These are phyloP conservation scores for Canis aureus DNA, from an alignment of 2,113 vertebrate genomes.

Conservation along the genomic window DNA sequence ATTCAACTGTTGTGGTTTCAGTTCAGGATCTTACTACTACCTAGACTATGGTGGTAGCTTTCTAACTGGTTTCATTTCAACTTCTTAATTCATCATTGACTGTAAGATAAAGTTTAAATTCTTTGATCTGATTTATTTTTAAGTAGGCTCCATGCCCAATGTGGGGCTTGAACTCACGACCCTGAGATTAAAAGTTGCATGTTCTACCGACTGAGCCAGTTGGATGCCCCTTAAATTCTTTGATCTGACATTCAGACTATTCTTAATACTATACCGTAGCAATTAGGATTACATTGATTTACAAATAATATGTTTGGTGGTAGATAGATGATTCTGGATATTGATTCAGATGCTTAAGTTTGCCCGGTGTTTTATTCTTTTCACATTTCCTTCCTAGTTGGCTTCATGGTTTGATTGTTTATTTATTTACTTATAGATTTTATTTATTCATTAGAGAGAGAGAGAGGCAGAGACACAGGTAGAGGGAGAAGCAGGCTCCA, in stretches of 20 bases:
- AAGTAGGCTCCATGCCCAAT: not conserved
- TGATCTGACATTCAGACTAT: not conserved
- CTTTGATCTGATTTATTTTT: not conserved
- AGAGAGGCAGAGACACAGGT: too few species aligned
- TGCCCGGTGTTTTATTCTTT: not conserved
- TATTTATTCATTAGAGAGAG: too few species aligned
- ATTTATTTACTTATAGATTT: too few species aligned
- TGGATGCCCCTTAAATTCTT: not conserved
- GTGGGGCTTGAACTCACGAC: not conserved
- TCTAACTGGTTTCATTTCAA: not conserved
- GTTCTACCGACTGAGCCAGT: not conserved
- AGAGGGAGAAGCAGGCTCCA: too few species aligned
- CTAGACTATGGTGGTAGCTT: not conserved
- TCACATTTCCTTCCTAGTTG: not conserved
- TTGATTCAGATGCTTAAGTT: not conserved
- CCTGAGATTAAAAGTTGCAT: not conserved
- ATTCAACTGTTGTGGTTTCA: not conserved
- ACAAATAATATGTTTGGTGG: not conserved
- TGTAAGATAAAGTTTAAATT: not conserved
- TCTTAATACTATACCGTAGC: not conserved
- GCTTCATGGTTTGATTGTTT: not conserved
- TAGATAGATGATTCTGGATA: not conserved
- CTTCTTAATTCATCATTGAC: not conserved
- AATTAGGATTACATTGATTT: not conserved
- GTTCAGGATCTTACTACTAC: not conserved